These are phyloP conservation scores for Oxyruncus cristatus DNA, from an alignment of 2,113 vertebrate species.

Conservation along the genomic window DNA sequence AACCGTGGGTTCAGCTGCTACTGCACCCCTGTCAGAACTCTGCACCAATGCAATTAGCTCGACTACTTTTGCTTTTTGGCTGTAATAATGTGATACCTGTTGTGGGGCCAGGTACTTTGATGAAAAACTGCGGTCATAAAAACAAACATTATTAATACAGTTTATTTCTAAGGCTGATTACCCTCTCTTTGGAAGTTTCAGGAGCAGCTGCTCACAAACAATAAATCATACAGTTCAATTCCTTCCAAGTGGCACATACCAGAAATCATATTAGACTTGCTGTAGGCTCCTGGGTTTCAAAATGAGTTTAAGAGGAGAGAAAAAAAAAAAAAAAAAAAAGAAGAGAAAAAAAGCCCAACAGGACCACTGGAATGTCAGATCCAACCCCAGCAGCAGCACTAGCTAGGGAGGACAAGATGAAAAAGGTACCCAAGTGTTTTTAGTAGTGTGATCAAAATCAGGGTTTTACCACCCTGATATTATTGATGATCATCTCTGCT, in stretches of 20 bases:
- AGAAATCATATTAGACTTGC: slow-evolving; percentile 10
- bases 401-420: not conserved
- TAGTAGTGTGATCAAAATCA: not conserved
- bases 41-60: not conserved
- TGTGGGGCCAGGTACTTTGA: not conserved
- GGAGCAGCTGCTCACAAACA: not conserved
- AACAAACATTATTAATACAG: not conserved
- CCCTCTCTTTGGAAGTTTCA: not conserved
- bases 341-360: not conserved
- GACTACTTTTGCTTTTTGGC: not conserved
- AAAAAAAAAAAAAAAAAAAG: too few species aligned
- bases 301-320: not conserved
- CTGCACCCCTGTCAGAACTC: not conserved
- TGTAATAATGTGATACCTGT: not conserved
- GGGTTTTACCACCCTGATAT: not conserved
- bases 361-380: not conserved
- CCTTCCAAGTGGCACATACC: not conserved
- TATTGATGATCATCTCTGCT: not conserved
- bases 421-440: not conserved
- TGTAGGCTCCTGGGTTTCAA: not conserved
- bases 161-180: not conserved
- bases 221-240: not conserved
- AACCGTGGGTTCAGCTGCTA: not conserved
- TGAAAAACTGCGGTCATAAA: not conserved
- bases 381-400: not conserved